Evolutionary conservation across 2,888 invertebrate genomes (phyloP), one percentile per base, ranked within the genome.

Genomic region (Synanthedon myopaeformis): DNA sequence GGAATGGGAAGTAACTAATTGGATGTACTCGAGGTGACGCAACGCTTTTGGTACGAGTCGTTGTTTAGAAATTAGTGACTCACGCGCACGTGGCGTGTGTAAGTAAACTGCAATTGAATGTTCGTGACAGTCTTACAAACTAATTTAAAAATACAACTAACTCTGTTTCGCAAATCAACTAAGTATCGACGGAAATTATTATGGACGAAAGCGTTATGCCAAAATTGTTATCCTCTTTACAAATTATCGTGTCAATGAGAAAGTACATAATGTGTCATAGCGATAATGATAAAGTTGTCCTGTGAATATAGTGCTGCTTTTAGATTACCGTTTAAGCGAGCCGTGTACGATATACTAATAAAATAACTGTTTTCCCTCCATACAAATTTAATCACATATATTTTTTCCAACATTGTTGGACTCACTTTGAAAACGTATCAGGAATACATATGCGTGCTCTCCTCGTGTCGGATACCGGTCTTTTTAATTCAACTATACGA

Each of bases 401-500:
- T 4, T 45, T 45, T 3, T 13, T 45, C 45, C 45, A 8, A 45
- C 45, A 10, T 10, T 8, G 35, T 10, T 35, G 8, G 4, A 42
- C 45, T 13, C 2, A 3, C n/a, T 6, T 45, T 45, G 14, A 45
- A 45, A 45, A 45, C 35, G 3, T 45, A 45, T 45, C 14, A 45
- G 14, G n/a, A n/a, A 45, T 45, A 45, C 13, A 53, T 52, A 28
- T 42, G 53, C 53, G 53, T 19, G 13, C 41, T 28, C 50, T 48
- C 64, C 67, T 66, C 57, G 60, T 57, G 58, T 58, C 58, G 56
- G 58, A 59, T 62, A 68, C 70, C 66, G 67, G 69, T 74, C 72
- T 67, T 69, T 49, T 68, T 66, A 66, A 65, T 68, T 61, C 61
- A 63, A 66, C 66, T 63, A 66, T 67, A 67, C 59, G 68, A 35